Conservation (phyloP, 2,888 invertebrate genomes). For the Elegia similella region DNA sequence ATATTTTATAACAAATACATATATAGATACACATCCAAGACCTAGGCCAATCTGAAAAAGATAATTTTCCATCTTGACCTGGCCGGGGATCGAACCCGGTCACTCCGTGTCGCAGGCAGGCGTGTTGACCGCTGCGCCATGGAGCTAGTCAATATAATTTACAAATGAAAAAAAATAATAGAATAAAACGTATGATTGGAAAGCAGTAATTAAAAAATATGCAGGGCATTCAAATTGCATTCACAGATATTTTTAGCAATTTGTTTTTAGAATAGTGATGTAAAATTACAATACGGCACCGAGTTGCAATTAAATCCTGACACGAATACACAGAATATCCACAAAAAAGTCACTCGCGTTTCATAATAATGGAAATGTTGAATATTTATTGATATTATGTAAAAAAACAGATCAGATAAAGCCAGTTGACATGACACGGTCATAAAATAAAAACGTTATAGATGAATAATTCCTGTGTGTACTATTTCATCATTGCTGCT, state of each 20-base stretch:
- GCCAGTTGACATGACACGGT: neutral
- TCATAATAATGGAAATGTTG: constrained; percentile 5
- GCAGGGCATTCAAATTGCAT: neutral
- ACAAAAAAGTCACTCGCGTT: constrained; percentile 4
- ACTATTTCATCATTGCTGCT: too few relatives aligned
- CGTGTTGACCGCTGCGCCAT: too few relatives aligned
- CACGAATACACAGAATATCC: neutral
- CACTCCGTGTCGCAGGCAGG: too few relatives aligned
- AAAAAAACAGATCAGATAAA: neutral
- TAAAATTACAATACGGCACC: neutral
- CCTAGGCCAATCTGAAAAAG: too few relatives aligned
- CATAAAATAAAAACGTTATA: neutral
- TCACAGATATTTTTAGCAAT: neutral
- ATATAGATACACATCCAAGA: too few relatives aligned
- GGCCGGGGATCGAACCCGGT: too few relatives aligned
- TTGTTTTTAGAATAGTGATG: neutral
- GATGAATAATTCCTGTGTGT: neutral
- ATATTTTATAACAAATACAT: too few relatives aligned
- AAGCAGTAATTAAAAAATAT: too few relatives aligned
- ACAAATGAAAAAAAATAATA: too few relatives aligned
- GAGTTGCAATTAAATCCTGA: neutral
- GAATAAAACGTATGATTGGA: too few relatives aligned
- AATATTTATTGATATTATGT: constrained; percentile 11
- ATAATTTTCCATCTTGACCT: too few relatives aligned
- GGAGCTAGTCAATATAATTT: too few relatives aligned